phyloP scores from a whole-genome alignment of 2,797 vertebrate genomes.

The Aselliscus stoliczkanus region DNA sequence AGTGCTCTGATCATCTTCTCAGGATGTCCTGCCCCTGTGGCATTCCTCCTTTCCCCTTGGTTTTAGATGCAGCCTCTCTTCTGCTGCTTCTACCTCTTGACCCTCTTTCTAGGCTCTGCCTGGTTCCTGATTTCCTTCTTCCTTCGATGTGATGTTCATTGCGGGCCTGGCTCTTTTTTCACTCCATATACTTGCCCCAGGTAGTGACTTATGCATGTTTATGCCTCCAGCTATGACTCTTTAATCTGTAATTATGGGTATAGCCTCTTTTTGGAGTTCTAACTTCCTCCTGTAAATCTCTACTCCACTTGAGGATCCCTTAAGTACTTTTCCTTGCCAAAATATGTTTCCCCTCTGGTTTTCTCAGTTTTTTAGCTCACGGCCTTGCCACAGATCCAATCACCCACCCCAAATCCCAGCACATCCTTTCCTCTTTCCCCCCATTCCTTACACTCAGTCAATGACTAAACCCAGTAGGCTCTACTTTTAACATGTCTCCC shows the following conservation, averaged over 20 bases:
- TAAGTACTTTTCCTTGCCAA: background rate
- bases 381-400: background rate
- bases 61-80: background rate
- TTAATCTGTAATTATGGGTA: background rate
- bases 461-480: background rate
- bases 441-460: background rate
- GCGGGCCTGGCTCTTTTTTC: background rate
- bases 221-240: background rate
- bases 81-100: background rate
- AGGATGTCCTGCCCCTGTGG: background rate
- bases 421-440: background rate
- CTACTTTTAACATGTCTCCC: background rate
- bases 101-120: background rate
- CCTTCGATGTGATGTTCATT: background rate
- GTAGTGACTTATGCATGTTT: background rate
- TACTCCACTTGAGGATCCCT: background rate
- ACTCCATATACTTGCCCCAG: background rate
- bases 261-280: background rate
- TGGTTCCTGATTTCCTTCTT: background rate
- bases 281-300: background rate
- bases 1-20: background rate
- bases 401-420: background rate
- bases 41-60: background rate
- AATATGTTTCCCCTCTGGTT: background rate
- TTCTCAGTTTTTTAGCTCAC: background rate